These are phyloP conservation scores for Hipparchia semele DNA, from an alignment of 2,888 invertebrate species.

Conservation along the genomic window DNA sequence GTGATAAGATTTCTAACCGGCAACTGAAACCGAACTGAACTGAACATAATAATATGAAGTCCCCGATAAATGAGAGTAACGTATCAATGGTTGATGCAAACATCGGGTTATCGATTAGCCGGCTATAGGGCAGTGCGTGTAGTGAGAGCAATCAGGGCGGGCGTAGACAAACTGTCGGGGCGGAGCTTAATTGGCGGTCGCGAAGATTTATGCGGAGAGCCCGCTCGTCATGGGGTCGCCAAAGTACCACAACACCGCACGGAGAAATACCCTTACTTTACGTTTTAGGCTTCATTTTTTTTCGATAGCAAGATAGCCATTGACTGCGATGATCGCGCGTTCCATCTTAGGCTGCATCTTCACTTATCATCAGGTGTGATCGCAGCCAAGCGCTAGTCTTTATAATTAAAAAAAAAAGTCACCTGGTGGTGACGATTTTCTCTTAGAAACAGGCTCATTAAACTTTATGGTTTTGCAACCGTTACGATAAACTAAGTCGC, in stretches of 20 bases:
- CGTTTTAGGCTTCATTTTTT: not conserved
- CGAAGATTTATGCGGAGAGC: conserved; percentile 79
- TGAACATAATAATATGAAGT: not conserved
- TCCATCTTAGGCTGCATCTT: too few relatives aligned
- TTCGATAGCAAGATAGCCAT: too few relatives aligned
- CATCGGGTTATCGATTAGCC: conserved; percentile 50
- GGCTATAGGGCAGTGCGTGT: conserved; percentile 49
- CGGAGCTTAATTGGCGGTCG: conserved; percentile 81
- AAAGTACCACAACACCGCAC: conserved; percentile 49
- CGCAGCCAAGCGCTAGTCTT: too few relatives aligned
- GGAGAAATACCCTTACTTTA: conserved; percentile 17
- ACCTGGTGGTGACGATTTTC: too few relatives aligned
- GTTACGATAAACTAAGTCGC: too few relatives aligned
- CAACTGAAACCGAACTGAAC: not conserved
- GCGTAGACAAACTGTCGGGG: conserved; percentile 82
- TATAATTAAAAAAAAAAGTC: too few relatives aligned
- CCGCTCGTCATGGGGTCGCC: conserved; percentile 70
- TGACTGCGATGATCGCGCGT: too few relatives aligned
- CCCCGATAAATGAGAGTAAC: conserved; percentile 2
- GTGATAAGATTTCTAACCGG: not conserved
- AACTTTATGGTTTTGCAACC: too few relatives aligned
- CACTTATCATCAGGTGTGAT: too few relatives aligned
- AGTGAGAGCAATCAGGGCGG: conserved; percentile 82
- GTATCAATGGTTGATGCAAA: conserved; percentile 15
- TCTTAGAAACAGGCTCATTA: too few relatives aligned